Evolutionary conservation across 2,113 vertebrate genomes (phyloP).

Genomic region (Pica pica): DNA sequence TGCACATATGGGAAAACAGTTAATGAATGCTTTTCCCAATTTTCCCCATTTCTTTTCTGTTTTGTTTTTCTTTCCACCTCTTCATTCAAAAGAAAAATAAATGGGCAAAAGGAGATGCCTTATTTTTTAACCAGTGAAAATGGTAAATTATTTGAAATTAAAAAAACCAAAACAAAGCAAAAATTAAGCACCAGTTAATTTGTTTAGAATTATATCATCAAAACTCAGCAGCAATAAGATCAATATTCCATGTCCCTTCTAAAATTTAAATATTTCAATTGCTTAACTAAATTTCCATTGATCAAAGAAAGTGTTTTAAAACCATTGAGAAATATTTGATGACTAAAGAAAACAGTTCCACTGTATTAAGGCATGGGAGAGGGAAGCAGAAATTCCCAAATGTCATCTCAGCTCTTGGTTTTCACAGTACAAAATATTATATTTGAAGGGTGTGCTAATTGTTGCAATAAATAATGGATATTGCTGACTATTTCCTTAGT

Average conservation of each 20-base stretch:
- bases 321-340: background rate
- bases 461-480: background rate
- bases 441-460: background rate
- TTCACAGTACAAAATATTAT: accelerated
- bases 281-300: background rate
- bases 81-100: background rate
- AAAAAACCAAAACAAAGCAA: background rate
- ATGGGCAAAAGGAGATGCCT: background rate
- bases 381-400: background rate
- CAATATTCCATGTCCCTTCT: background rate
- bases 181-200: background rate
- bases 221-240: background rate
- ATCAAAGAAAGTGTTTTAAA: background rate
- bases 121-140: background rate
- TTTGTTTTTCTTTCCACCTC: background rate
- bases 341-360: background rate
- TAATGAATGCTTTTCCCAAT: background rate
- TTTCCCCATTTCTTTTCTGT: background rate
- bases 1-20: background rate
- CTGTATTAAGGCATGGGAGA: background rate
- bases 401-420: background rate
- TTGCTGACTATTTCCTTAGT: background rate
- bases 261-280: background rate
- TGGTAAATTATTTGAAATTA: background rate
- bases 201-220: background rate